Evolutionary conservation across 2,797 vertebrate species (phyloP).

Genomic region (Pygocentrus nattereri): DNA sequence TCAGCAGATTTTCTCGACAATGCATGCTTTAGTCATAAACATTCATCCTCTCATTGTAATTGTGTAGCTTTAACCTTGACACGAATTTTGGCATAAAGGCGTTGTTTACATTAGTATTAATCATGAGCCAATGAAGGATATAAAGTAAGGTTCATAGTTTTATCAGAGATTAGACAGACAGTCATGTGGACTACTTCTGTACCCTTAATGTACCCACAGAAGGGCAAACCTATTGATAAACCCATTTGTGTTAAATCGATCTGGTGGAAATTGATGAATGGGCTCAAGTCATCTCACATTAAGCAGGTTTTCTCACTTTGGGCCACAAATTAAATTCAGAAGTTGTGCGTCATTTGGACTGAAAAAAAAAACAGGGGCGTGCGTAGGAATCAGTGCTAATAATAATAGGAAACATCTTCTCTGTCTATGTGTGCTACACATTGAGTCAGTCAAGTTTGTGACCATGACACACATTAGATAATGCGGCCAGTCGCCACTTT

Average conservation of each 20-base stretch:
- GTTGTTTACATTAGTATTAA: not conserved
- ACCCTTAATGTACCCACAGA: not conserved
- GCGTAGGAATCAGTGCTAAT: constrained; percentile 46
- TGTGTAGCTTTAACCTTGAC: not conserved
- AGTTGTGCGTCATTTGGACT: constrained; percentile 22
- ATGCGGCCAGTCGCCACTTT: not conserved
- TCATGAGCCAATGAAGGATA: not conserved
- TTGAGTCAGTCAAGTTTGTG: not conserved
- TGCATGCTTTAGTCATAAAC: not conserved
- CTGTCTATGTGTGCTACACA: not conserved
- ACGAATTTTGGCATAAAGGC: not conserved
- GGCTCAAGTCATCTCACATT: not conserved
- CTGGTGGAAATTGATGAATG: constrained; percentile 29
- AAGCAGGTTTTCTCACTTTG: constrained; percentile 12
- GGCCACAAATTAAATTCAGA: constrained; percentile 40
- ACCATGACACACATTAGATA: not conserved
- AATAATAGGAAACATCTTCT: constrained; percentile 37
- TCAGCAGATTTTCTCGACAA: not conserved
- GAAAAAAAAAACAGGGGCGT: constrained; percentile 12
- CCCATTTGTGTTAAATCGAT: constrained; percentile 5
- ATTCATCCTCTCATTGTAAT: not conserved
- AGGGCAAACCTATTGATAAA: constrained; percentile 29
- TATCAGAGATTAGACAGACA: not conserved
- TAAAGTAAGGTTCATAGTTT: not conserved
- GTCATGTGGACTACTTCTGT: not conserved